Conservation (phyloP, 2,888 invertebrate species). For the Oegoconia quadripuncta region DNA sequence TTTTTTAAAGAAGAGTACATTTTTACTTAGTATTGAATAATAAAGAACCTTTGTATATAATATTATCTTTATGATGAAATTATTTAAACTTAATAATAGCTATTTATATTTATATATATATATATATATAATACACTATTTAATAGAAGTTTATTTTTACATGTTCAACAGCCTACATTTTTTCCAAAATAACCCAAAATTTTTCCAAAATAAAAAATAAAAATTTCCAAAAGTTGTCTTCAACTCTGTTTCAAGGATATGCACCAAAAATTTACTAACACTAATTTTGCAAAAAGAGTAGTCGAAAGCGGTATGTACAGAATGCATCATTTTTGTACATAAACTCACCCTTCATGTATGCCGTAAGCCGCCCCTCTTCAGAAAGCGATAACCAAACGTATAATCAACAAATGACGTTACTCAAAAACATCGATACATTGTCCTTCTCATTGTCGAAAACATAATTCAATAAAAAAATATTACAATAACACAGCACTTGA, state of each 20-base stretch:
- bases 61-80: too few relatives aligned
- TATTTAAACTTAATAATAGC: too few relatives aligned
- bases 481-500: slow-evolving; percentile 37
- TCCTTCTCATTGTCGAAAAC: slow-evolving; percentile 30
- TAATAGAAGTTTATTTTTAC: too few relatives aligned
- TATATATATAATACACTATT: too few relatives aligned
- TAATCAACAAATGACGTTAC: slow-evolving; percentile 38
- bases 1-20: too few relatives aligned
- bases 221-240: too few relatives aligned
- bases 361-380: slow-evolving; percentile 41
- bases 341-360: slow-evolving; percentile 71
- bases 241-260: not conserved
- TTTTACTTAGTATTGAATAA: too few relatives aligned
- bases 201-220: too few relatives aligned
- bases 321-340: slow-evolving; percentile 17
- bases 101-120: too few relatives aligned
- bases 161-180: too few relatives aligned
- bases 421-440: slow-evolving; percentile 46
- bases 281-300: not conserved
- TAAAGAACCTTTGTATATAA: too few relatives aligned
- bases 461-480: slow-evolving; percentile 33
- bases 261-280: not conserved
- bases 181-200: not conserved
- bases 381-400: slow-evolving; percentile 25
- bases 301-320: slow-evolving; percentile 1